phyloP scores from a whole-genome alignment of 92 coral and sea anemone species.

The Paragorgia papillata region DNA sequence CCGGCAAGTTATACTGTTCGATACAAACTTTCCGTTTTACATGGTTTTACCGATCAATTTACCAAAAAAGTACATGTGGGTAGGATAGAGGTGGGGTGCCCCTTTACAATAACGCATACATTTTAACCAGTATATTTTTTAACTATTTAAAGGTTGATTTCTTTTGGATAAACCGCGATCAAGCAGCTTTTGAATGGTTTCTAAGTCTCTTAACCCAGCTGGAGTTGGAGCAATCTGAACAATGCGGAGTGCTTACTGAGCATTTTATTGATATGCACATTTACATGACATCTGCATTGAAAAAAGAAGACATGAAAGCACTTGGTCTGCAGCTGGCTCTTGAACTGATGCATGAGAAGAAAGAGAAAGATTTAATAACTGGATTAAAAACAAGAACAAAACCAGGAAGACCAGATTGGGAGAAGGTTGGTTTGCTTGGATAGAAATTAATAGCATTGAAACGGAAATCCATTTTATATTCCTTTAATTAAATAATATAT shows the following conservation, averaged over 20 bases:
- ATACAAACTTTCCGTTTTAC: too few relatives aligned
- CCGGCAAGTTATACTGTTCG: too few relatives aligned
- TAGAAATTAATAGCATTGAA: too few relatives aligned
- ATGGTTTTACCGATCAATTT: too few relatives aligned
- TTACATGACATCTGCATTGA: conserved; percentile 40
- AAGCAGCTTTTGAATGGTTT: conserved; percentile 32
- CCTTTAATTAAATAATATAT: too few relatives aligned
- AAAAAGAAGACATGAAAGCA: conserved; percentile 43
- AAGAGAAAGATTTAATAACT: conserved; percentile 81
- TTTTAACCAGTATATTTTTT: background rate
- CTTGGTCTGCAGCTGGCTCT: conserved; percentile 37
- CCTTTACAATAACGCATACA: background rate
- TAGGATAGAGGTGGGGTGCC: too few relatives aligned
- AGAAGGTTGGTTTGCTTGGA: conserved; percentile 61
- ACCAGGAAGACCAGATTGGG: conserved; percentile 92
- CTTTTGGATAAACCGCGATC: conserved; percentile 45
- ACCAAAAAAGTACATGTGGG: too few relatives aligned
- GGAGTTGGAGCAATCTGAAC: conserved; percentile 44
- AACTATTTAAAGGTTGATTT: conserved; percentile 14
- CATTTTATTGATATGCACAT: conserved; percentile 42
- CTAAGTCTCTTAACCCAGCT: conserved; percentile 26
- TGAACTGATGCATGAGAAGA: conserved; percentile 75
- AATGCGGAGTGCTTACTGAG: conserved; percentile 25
- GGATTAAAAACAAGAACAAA: conserved; percentile 82
- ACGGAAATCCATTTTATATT: too few relatives aligned